Percentiles rank a stretch among this genome's conserved stretches.
Conservation (phyloP, 92 coral and sea anemone species). For the Porites lobata region DNA sequence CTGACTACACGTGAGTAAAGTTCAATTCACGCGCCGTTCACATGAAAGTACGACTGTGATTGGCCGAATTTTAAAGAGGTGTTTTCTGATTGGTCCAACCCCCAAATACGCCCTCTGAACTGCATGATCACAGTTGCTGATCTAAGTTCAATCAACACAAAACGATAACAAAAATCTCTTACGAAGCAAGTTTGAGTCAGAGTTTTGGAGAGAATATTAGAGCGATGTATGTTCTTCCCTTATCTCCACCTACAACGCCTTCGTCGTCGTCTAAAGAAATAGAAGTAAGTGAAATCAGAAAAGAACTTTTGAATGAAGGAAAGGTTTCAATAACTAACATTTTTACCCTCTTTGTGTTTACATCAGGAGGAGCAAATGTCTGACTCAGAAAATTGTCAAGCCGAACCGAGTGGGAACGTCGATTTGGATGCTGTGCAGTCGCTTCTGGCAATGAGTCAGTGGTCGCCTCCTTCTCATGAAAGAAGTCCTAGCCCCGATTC, state of each 20-base stretch:
- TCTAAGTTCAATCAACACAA: slow-evolving; percentile 88
- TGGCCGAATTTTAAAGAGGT: slow-evolving; percentile 68
- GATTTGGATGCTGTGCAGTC: slow-evolving; percentile 99
- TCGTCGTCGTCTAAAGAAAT: slow-evolving; percentile 82
- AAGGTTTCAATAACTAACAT: slow-evolving; percentile 1
- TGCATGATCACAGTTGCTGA: slow-evolving; percentile 92
- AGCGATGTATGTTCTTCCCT: slow-evolving; percentile 93
- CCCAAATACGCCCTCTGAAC: slow-evolving; percentile 89
- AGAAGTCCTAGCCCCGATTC: slow-evolving; percentile 90
- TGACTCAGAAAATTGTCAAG: slow-evolving; percentile 58
- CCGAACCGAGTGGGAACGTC: slow-evolving; percentile 71
- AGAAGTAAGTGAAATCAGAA: slow-evolving; percentile 83
- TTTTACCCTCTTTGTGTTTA: slow-evolving; percentile 53
- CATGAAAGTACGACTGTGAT: slow-evolving; percentile 90
- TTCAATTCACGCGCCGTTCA: slow-evolving; percentile 96
- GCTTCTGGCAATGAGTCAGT: slow-evolving; percentile 97
- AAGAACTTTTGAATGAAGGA: neutral
- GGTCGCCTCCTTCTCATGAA: slow-evolving; percentile 98
- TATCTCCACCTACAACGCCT: slow-evolving; percentile 99
- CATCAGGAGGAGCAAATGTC: slow-evolving; percentile 72
- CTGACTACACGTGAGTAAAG: slow-evolving; percentile 85
- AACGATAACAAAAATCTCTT: slow-evolving; percentile 74
- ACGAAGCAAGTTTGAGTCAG: slow-evolving; percentile 39
- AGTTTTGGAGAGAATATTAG: slow-evolving; percentile 20
- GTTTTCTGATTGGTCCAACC: slow-evolving; percentile 94